Percentiles rank a stretch among this genome's conserved stretches.
Conservation (phyloP, 2,888 invertebrate species). For the Resseliella maxima region DNA sequence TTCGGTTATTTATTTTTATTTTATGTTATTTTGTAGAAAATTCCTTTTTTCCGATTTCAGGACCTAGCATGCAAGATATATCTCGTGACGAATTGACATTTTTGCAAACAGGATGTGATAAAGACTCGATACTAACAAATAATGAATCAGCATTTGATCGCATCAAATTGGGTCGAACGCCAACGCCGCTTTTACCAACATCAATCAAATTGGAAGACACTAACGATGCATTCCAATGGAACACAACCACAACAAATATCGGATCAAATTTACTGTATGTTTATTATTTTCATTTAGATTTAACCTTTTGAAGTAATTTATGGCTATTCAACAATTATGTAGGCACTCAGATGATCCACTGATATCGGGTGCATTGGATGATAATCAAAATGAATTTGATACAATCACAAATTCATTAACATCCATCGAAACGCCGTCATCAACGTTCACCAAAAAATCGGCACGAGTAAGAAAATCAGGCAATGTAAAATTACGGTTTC, state of each 20-base stretch:
- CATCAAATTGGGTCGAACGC: conserved; percentile 57
- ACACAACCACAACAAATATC: conserved; percentile 54
- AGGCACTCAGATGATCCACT: conserved; percentile 66
- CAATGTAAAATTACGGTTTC: conserved; percentile 81
- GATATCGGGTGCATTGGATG: conserved; percentile 66
- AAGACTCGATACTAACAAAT: conserved; percentile 59
- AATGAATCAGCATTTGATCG: conserved; percentile 60
- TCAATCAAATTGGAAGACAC: conserved; percentile 57
- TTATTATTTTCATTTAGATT: not conserved
- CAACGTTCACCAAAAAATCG: conserved; percentile 56
- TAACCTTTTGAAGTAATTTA: not conserved
- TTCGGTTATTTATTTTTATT: not conserved
- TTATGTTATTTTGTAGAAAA: not conserved
- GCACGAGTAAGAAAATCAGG: conserved; percentile 65
- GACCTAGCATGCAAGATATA: conserved; percentile 66
- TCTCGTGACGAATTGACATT: conserved; percentile 63
- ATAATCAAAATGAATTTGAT: conserved; percentile 59
- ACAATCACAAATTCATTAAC: conserved; percentile 56
- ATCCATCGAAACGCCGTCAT: conserved; percentile 28
- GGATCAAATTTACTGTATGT: conserved; percentile 59
- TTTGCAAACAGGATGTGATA: conserved; percentile 61
- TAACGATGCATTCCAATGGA: conserved; percentile 56
- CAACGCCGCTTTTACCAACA: conserved; percentile 55
- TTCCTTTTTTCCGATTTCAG: conserved; percentile 57
- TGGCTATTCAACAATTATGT: not conserved